Evolutionary conservation across 2,888 invertebrate species (phyloP).

Genomic region (Neocrepidodera transversa): DNA sequence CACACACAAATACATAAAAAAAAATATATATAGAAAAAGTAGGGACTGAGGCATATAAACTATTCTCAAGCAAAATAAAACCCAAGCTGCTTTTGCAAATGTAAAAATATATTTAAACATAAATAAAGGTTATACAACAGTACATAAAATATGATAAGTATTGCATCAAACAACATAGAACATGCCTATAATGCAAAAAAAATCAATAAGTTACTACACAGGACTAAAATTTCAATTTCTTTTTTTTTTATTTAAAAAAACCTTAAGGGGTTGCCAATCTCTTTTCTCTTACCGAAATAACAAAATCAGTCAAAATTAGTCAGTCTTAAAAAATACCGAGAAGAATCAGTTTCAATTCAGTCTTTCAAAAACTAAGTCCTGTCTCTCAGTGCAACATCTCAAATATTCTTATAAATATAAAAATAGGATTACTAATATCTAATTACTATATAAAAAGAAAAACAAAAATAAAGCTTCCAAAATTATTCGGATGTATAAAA

Average conservation of each 20-base stretch:
- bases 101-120: conserved; percentile 63
- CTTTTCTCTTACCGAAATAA: conserved; percentile 40
- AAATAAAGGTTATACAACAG: conserved; percentile 62
- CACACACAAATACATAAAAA: conserved; percentile 29
- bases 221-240: conserved; percentile 50
- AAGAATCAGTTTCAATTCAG: conserved; percentile 51
- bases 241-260: conserved; percentile 43
- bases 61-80: conserved; percentile 58
- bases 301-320: conserved; percentile 61
- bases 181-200: conserved; percentile 61
- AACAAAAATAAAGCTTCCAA: conserved; percentile 43
- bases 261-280: conserved; percentile 61
- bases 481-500: conserved; percentile 30
- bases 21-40: conserved; percentile 38
- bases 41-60: conserved; percentile 41
- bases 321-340: conserved; percentile 57
- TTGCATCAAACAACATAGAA: conserved; percentile 62
- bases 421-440: conserved; percentile 42
- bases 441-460: conserved; percentile 39
- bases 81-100: conserved; percentile 61
- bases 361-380: conserved; percentile 54
- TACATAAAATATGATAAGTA: conserved; percentile 62
- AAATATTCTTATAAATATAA: conserved; percentile 44
- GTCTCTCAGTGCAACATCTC: conserved; percentile 52
- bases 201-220: conserved; percentile 54